These are phyloP conservation scores for Dascillus cervinus DNA, from an alignment of 2,888 invertebrate genomes.

Conservation along the genomic window DNA sequence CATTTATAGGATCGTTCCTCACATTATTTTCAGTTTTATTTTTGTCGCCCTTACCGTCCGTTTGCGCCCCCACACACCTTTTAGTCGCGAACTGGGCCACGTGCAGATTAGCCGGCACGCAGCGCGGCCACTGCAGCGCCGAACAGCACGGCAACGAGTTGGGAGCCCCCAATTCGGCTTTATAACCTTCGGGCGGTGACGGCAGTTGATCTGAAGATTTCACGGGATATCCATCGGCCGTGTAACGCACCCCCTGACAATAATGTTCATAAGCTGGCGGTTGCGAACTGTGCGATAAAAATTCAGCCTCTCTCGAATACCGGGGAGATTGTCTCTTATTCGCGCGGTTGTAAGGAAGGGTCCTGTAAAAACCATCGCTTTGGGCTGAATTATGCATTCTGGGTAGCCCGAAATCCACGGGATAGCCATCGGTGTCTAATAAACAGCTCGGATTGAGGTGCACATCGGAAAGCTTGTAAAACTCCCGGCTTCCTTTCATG, in stretches of 20 bases:
- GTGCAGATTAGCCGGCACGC: slow-evolving; percentile 40
- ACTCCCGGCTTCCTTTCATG: slow-evolving; percentile 8
- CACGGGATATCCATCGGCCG: slow-evolving; percentile 69
- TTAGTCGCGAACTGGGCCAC: slow-evolving; percentile 36
- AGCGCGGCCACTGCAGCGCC: slow-evolving; percentile 46
- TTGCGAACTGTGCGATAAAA: slow-evolving; percentile 45
- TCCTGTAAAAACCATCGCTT: slow-evolving; percentile 57
- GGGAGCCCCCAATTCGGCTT: slow-evolving; percentile 43
- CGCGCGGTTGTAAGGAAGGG: slow-evolving; percentile 67
- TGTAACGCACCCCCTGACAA: slow-evolving; percentile 60
- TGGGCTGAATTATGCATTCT: slow-evolving; percentile 57
- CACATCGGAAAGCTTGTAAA: slow-evolving; percentile 12
- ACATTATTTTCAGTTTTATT: slow-evolving; percentile 11
- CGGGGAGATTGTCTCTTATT: slow-evolving; percentile 44
- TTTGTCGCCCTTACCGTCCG: slow-evolving; percentile 15
- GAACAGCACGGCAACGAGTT: slow-evolving; percentile 38
- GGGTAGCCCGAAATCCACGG: slow-evolving; percentile 66
- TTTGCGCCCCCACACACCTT: slow-evolving; percentile 55
- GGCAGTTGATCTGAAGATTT: slow-evolving; percentile 16
- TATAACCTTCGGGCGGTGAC: slow-evolving; percentile 46
- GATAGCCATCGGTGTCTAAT: slow-evolving; percentile 47
- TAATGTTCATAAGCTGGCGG: slow-evolving; percentile 48
- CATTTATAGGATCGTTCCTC: slow-evolving; percentile 21
- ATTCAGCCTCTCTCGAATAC: slow-evolving; percentile 60
- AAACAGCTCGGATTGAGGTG: slow-evolving; percentile 18